phyloP scores from a whole-genome alignment of 2,797 vertebrate species.

The Borostomias antarcticus region DNA sequence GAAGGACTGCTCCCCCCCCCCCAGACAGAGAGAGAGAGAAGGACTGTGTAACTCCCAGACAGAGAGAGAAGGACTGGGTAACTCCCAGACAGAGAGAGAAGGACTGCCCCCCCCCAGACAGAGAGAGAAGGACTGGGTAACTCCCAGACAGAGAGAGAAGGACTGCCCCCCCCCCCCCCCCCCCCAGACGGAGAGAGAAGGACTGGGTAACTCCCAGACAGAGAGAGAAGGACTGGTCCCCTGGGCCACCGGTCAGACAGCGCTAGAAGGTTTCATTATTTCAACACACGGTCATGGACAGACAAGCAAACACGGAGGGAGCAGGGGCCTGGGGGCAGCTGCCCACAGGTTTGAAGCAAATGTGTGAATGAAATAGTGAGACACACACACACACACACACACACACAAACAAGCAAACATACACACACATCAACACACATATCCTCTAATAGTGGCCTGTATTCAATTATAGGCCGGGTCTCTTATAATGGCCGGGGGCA shows the following conservation, averaged over 20 bases:
- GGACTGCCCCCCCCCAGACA: slow-evolving; percentile 8
- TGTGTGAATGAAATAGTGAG: slow-evolving; percentile 74
- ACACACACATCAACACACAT: slow-evolving; percentile 69
- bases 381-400: slow-evolving; percentile 47
- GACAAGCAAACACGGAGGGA: slow-evolving; percentile 63
- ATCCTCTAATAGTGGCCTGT: no score
- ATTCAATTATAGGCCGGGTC: no score
- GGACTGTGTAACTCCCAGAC: no score
- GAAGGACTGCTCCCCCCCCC: no score
- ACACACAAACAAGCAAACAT: slow-evolving; percentile 38
- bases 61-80: no score
- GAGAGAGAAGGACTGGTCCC: no score
- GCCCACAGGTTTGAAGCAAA: slow-evolving; percentile 74
- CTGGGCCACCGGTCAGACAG: slow-evolving; percentile 39
- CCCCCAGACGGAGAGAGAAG: no score
- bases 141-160: slow-evolving; percentile 41
- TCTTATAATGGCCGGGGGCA: no score
- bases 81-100: slow-evolving; percentile 32
- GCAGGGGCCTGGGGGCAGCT: slow-evolving; percentile 53
- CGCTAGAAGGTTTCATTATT: slow-evolving; percentile 71
- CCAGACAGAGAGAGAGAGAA: no score
- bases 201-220: no score
- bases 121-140: slow-evolving; percentile 43
- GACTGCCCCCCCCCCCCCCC: slow-evolving; percentile 16
- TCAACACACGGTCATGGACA: slow-evolving; percentile 67